These are phyloP conservation scores for Serinus canaria DNA, from an alignment of 2,113 vertebrate genomes.

Conservation along the genomic window DNA sequence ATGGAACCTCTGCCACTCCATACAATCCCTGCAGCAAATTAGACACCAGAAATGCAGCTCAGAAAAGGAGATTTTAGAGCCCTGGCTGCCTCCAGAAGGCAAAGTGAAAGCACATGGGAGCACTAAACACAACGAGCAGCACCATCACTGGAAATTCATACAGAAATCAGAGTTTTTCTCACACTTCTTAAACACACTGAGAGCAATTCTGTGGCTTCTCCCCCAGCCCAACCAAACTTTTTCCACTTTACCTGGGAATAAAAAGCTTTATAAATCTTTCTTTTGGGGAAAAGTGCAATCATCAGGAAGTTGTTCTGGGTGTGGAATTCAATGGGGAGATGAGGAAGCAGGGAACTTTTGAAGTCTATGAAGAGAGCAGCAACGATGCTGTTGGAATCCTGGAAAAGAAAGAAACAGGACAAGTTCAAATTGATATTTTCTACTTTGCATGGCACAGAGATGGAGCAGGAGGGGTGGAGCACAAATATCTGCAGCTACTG, in stretches of 20 bases:
- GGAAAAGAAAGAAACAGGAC: background rate
- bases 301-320: conserved; percentile 78
- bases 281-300: conserved; percentile 85
- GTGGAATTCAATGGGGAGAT: conserved; percentile 86
- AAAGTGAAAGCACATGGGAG: conserved; percentile 25
- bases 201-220: background rate
- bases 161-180: background rate
- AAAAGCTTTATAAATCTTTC: conserved; percentile 87
- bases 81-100: background rate
- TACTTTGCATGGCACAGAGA: too few relatives aligned
- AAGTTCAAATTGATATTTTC: background rate
- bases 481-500: background rate
- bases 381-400: conserved; percentile 84
- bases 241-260: conserved; percentile 83
- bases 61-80: background rate
- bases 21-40: background rate
- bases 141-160: background rate
- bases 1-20: conserved; percentile 34
- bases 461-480: background rate
- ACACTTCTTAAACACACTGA: background rate
- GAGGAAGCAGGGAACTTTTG: conserved; percentile 79
- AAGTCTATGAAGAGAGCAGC: conserved; percentile 86
- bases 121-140: background rate
- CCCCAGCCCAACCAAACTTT: background rate
- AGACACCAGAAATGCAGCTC: conserved; percentile 5